Conservation (phyloP, 2,113 vertebrate species). For the Tupaia tana region DNA sequence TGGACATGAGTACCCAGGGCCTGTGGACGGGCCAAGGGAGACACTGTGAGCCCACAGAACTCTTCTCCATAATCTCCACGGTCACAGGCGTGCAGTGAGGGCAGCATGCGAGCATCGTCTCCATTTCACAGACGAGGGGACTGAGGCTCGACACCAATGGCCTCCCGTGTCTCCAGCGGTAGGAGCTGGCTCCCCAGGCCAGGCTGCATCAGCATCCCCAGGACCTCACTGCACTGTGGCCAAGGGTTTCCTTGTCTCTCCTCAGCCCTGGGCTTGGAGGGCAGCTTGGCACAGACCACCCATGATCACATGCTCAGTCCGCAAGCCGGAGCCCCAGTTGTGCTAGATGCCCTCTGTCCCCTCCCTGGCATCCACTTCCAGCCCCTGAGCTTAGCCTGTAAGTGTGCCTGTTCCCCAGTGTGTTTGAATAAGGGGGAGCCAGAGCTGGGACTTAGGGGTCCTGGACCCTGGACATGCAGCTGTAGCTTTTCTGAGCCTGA, state of each 20-base stretch:
- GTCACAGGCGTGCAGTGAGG: no score
- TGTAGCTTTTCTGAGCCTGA: background rate
- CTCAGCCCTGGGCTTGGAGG: background rate
- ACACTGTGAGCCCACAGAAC: background rate
- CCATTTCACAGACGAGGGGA: background rate
- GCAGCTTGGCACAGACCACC: background rate
- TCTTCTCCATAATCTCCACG: no score
- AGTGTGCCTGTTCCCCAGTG: background rate
- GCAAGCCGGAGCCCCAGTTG: no score
- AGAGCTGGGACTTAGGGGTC: background rate
- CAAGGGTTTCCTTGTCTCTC: no score
- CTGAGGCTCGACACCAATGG: fast-evolving
- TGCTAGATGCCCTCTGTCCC: no score
- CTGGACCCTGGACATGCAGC: fast-evolving
- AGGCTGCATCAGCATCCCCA: background rate
- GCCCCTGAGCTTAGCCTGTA: background rate
- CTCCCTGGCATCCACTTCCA: background rate
- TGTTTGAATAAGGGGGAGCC: fast-evolving
- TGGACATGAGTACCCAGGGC: fast-evolving
- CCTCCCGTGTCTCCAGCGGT: fast-evolving
- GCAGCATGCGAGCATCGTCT: background rate
- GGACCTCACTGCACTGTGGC: background rate
- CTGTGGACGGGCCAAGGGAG: fast-evolving
- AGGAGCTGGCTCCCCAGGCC: background rate
- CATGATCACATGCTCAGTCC: no score